These are phyloP conservation scores for Julus scanicus DNA, from an alignment of 2,888 invertebrate species.

Conservation along the genomic window DNA sequence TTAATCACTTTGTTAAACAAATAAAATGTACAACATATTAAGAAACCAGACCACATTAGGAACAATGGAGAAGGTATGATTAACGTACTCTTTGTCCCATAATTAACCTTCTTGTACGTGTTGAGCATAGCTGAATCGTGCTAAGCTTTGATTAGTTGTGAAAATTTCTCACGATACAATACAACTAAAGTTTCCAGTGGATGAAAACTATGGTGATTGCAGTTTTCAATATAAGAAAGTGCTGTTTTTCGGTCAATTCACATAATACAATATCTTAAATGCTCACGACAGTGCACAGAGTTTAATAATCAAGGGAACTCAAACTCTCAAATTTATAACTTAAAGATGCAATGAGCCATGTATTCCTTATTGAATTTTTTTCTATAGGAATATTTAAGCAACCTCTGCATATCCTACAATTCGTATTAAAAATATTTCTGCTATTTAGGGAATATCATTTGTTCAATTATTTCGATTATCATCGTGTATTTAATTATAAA, in stretches of 20 bases:
- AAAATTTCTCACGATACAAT: neutral
- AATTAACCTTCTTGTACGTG: neutral
- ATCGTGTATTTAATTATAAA: too few relatives aligned
- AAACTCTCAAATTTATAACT: neutral
- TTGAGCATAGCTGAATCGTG: neutral
- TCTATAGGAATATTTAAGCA: too few relatives aligned
- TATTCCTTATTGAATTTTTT: neutral
- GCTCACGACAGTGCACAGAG: neutral
- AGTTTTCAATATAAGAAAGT: neutral
- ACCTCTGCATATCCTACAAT: too few relatives aligned
- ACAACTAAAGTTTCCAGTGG: neutral
- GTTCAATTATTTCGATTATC: too few relatives aligned
- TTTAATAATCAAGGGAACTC: neutral
- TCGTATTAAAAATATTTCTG: too few relatives aligned
- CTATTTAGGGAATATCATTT: too few relatives aligned
- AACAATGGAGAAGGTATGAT: neutral
- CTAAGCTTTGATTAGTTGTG: neutral
- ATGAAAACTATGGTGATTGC: neutral
- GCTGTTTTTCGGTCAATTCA: neutral
- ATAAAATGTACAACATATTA: neutral
- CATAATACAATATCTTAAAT: neutral
- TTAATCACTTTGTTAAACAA: neutral
- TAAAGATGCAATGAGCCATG: neutral
- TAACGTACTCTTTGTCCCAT: neutral
- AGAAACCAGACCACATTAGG: neutral